Base-by-base conservation (phyloP, 2,888 invertebrate species). In the Itoplectis maculator region DNA sequence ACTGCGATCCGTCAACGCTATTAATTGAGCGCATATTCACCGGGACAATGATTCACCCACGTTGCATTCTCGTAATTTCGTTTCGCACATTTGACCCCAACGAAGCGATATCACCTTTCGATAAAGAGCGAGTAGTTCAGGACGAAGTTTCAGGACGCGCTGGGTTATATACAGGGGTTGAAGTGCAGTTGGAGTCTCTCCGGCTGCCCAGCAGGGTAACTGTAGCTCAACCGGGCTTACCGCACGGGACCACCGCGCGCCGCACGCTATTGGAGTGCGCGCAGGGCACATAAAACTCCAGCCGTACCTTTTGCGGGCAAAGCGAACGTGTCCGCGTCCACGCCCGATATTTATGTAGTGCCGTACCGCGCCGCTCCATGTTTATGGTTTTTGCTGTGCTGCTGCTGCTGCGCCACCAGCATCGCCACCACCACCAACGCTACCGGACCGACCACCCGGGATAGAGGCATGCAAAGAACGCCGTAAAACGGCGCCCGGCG, bases 321-420 rank as follows among this genome's bases (percentile, higher is more conserved):
- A 74, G 81, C 63, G 81, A 74, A 76, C 69, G 75, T 75, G 51
- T 75, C 66, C 29, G 61, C 79, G 80, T 79, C 80, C 81, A 29
- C 78, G 77, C 66, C 84, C 83, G 88, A 90, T 91, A 91, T 91
- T 90, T 91, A 90, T 90, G 88, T 85, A 89, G 87, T 89, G 86
- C 86, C 87, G 83, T 87, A 86, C 87, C 85, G 82, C 51, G 75
- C 72, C 47, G 59, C 84, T 86, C 85, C 86, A 87, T 89, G 88
- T 91, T 91, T 90, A 90, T 89, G 88, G 89, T 88, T 82, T 82
- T 82, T 82, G 51, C 66, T 35, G 23, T 40, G 79, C 56, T 75
- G 65, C 63, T n/a, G 70, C 35, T 35, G 47, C 61, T 5, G n/a
- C 63, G 51, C 61, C 54, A 51, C 47, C 45, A 40, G 20, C 37